These are phyloP conservation scores for Dinoponera quadriceps DNA, from an alignment of 1,140 invertebrate species.

Conservation along the genomic window DNA sequence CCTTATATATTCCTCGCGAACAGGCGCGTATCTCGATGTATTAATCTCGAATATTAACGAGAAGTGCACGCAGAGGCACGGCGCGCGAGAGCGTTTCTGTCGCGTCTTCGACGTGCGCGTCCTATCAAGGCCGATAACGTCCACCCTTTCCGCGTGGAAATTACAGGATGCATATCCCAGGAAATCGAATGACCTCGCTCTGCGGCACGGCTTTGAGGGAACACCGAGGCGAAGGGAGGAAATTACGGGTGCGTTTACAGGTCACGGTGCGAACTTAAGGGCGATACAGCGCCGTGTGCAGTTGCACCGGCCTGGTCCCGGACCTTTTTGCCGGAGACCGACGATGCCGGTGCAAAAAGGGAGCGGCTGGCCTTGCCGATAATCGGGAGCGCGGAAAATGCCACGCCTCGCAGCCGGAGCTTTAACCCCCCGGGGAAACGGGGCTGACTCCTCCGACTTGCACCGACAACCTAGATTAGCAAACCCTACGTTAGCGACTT, in stretches of 20 bases:
- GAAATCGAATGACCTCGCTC: conserved; percentile 58
- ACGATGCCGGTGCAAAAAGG: conserved; percentile 34
- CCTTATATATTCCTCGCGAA: neutral
- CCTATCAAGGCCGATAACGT: conserved; percentile 53
- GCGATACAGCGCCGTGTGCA: conserved; percentile 19
- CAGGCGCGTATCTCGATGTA: neutral
- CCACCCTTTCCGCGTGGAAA: conserved; percentile 56
- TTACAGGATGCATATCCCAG: conserved; percentile 56
- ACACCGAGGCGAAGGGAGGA: conserved; percentile 35
- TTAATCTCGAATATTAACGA: conserved; percentile 55
- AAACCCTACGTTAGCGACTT: neutral
- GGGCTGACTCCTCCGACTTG: neutral
- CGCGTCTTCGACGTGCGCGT: conserved; percentile 45
- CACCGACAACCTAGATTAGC: neutral
- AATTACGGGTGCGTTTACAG: conserved; percentile 57
- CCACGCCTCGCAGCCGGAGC: neutral
- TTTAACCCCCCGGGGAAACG: conserved; percentile 31
- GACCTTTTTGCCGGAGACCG: conserved; percentile 26
- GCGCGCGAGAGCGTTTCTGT: conserved; percentile 4
- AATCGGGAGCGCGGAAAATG: conserved; percentile 13
- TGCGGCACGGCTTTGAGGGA: conserved; percentile 40
- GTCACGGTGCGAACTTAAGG: conserved; percentile 56
- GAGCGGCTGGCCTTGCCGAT: neutral
- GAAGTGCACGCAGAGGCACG: neutral
- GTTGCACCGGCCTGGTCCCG: neutral